These are phyloP conservation scores for Liasis olivaceus DNA, from an alignment of 2,797 vertebrate species.

Conservation along the genomic window DNA sequence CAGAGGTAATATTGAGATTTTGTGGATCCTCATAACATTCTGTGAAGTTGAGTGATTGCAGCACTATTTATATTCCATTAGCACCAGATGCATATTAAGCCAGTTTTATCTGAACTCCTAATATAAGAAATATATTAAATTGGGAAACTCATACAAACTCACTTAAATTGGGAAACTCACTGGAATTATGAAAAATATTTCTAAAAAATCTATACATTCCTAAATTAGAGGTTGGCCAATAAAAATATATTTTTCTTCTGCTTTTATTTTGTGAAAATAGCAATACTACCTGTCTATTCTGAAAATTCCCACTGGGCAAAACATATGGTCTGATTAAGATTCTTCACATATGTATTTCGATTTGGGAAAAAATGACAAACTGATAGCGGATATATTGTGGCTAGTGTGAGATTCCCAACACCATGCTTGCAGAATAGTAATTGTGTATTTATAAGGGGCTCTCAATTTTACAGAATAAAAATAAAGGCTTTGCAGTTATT, in stretches of 20 bases:
- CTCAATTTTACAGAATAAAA: background rate
- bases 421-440: background rate
- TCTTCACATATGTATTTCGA: too few relatives aligned
- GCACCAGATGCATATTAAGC: background rate
- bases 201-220: background rate
- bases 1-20: background rate
- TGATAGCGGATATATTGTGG: background rate
- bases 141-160: too few relatives aligned
- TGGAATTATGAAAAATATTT: background rate
- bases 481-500: background rate
- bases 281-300: background rate
- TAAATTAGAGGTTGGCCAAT: background rate
- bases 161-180: too few relatives aligned
- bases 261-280: background rate
- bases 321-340: background rate
- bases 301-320: background rate
- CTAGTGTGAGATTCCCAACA: background rate
- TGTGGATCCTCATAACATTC: too few relatives aligned
- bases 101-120: background rate
- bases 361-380: too few relatives aligned
- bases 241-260: background rate
- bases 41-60: too few relatives aligned
- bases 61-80: background rate
- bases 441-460: background rate
- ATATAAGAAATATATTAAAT: too few relatives aligned